A percentile compares a stretch with the other conserved stretches of the same genome.
These are phyloP conservation scores for Karalla daura DNA, from an alignment of 2,797 vertebrate genomes.

Conservation along the genomic window DNA sequence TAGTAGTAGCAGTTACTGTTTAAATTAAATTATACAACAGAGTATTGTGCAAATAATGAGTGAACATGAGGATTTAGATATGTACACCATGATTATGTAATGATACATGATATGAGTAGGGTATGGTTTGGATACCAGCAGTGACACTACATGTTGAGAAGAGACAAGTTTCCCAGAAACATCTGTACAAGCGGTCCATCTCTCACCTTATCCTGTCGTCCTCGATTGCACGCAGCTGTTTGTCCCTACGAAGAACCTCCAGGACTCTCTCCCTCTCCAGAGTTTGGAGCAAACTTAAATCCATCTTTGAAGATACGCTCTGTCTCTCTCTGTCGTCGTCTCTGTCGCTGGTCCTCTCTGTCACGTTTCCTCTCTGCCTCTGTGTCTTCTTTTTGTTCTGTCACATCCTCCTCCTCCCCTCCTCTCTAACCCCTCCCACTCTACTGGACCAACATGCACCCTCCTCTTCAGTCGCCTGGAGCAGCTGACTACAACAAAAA, in stretches of 20 bases:
- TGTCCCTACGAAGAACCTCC: constrained; percentile 91
- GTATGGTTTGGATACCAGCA: no score
- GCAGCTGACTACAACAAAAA: constrained; percentile 25
- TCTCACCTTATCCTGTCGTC: constrained; percentile 90
- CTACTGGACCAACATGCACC: constrained; percentile 1
- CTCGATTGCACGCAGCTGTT: constrained; percentile 84
- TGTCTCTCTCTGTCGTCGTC: constrained; percentile 20
- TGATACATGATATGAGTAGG: no score
- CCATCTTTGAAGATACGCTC: constrained; percentile 70
- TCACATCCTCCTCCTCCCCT: constrained; percentile 39
- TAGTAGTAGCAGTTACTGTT: no score
- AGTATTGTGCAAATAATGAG: no score
- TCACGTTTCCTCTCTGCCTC: constrained; percentile 11
- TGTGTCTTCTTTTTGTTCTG: constrained; percentile 6
- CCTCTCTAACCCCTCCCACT: constrained; percentile 31
- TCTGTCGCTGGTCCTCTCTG: constrained; percentile 22
- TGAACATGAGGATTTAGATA: no score
- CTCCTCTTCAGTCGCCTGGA: constrained; percentile 25
- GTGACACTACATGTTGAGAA: no score
- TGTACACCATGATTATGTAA: no score
- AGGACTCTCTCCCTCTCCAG: constrained; percentile 87
- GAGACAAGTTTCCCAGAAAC: not conserved
- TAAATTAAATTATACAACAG: no score
- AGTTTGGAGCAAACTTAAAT: constrained; percentile 85
- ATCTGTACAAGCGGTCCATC: not conserved